Evolutionary conservation across 2,113 vertebrate species (phyloP).

Genomic region (Dinomys branickii): DNA sequence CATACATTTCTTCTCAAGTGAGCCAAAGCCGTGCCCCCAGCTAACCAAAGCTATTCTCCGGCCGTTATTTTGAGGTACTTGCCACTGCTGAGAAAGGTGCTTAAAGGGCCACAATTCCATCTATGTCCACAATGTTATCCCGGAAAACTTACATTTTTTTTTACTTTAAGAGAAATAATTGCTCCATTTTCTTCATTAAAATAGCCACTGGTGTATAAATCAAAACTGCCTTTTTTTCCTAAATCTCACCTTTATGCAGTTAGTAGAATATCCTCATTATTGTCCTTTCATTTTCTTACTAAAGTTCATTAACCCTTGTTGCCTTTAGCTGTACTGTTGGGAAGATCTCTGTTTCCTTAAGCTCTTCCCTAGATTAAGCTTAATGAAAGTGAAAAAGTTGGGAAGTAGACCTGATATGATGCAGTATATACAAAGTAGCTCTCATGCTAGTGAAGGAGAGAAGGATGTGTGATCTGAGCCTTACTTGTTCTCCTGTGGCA

Average conservation of each 20-base stretch:
- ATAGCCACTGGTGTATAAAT: background rate
- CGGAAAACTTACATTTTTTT: background rate
- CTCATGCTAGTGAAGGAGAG: background rate
- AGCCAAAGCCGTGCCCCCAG: background rate
- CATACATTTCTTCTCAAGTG: background rate
- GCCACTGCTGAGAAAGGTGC: background rate
- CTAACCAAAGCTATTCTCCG: background rate
- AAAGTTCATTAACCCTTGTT: background rate
- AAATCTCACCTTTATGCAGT: background rate
- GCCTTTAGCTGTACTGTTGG: background rate
- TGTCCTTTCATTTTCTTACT: background rate
- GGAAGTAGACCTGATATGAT: background rate
- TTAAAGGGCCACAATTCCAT: background rate
- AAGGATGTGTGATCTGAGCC: background rate
- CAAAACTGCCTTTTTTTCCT: background rate
- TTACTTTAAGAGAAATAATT: constrained; percentile 2
- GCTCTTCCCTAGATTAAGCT: background rate
- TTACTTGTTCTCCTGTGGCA: background rate
- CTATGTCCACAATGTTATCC: background rate
- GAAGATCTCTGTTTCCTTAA: background rate
- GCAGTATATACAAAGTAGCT: background rate
- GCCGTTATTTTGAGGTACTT: background rate
- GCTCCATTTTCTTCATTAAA: background rate
- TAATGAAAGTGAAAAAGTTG: background rate
- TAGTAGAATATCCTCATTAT: background rate